These are phyloP conservation scores for Rhinophrynus dorsalis DNA, from an alignment of 2,797 vertebrate genomes.

Conservation along the genomic window DNA sequence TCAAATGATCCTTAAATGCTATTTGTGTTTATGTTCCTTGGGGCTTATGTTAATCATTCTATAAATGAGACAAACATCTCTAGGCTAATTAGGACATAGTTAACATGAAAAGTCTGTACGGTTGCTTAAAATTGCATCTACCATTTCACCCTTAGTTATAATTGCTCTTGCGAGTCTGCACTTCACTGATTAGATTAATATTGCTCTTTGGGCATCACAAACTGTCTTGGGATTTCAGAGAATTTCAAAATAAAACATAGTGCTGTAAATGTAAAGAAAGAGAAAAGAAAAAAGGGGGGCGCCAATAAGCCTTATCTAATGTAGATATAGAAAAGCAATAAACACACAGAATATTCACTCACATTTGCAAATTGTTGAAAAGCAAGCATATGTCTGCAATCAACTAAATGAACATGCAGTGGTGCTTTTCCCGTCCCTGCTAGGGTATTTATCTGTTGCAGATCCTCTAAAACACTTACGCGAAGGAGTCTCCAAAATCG, in stretches of 20 bases:
- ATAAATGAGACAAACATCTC: constrained; percentile 50
- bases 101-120: constrained; percentile 28
- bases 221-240: constrained; percentile 8
- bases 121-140: constrained; percentile 39
- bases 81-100: constrained; percentile 41
- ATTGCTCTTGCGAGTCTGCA: constrained; percentile 20
- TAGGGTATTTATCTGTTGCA: no score
- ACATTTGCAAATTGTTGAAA: no score
- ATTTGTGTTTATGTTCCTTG: constrained; percentile 45
- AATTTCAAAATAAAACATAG: neutral
- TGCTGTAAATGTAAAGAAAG: no score
- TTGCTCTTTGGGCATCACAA: constrained; percentile 3
- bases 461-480: no score
- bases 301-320: no score
- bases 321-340: no score
- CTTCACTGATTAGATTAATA: constrained; percentile 27
- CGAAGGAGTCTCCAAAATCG: no score
- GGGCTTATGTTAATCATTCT: constrained; percentile 44
- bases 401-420: no score
- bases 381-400: no score
- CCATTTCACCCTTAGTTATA: constrained; percentile 25
- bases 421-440: no score
- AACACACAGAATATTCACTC: no score
- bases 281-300: no score
- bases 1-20: constrained; percentile 35